Evolutionary conservation across 1,140 invertebrate genomes (phyloP).

Genomic region (Diorhabda carinulata): DNA sequence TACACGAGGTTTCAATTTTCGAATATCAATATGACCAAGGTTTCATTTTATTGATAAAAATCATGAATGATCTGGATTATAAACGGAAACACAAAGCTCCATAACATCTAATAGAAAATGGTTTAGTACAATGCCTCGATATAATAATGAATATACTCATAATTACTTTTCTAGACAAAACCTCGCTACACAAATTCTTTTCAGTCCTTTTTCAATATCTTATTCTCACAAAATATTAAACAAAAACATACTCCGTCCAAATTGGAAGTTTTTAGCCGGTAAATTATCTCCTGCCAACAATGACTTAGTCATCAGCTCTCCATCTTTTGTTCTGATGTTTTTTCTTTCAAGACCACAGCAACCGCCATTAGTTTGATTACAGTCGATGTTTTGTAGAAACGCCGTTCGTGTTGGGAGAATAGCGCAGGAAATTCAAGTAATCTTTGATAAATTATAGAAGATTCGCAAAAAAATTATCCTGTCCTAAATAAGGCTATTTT

Average conservation of each 20-base stretch:
- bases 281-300: constrained; percentile 2
- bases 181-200: background rate
- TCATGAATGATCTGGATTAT: too few relatives aligned
- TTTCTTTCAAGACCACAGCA: constrained; percentile 1
- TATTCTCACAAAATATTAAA: constrained; percentile 3
- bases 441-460: too few relatives aligned
- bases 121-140: too few relatives aligned
- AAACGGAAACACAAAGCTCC: too few relatives aligned
- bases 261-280: background rate
- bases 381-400: background rate
- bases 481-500: too few relatives aligned
- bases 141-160: background rate
- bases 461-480: too few relatives aligned
- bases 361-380: constrained; percentile 2
- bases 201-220: background rate
- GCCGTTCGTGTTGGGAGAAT: background rate
- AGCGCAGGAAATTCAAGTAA: background rate
- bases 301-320: constrained; percentile 1
- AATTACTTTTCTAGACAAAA: background rate
- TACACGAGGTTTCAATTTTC: too few relatives aligned
- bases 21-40: too few relatives aligned
- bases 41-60: too few relatives aligned
- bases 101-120: too few relatives aligned
- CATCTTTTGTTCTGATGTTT: constrained; percentile 1
- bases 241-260: background rate